phyloP scores from a whole-genome alignment of 2,113 vertebrate species.

The Loxodonta africana region DNA sequence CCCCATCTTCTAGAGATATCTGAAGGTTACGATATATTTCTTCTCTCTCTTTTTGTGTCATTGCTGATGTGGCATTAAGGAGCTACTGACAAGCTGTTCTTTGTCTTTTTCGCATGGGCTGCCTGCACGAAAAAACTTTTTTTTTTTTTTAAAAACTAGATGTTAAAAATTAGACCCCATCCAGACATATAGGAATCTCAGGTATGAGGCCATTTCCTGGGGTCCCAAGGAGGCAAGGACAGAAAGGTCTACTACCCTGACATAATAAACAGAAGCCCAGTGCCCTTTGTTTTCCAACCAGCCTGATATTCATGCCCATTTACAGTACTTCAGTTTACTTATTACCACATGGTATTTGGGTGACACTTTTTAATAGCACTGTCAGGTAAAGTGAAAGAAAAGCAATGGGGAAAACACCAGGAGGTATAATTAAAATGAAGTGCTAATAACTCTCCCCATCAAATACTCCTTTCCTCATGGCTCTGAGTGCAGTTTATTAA shows the following conservation, averaged over 20 bases:
- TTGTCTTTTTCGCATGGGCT: background rate
- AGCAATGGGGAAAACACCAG: constrained; percentile 54
- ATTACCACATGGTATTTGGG: constrained; percentile 64
- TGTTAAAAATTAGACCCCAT: background rate
- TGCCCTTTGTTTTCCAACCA: constrained; percentile 59
- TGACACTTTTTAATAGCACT: constrained; percentile 47
- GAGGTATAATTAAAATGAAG: constrained; percentile 76
- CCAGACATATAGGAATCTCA: constrained; percentile 9
- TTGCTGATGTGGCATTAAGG: background rate
- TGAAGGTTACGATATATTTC: background rate
- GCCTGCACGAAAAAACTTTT: background rate
- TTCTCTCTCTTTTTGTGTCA: background rate
- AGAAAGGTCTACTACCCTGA: background rate
- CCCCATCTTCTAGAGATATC: background rate
- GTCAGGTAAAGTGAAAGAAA: constrained; percentile 71
- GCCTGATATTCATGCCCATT: constrained; percentile 18
- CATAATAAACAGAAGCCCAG: constrained; percentile 35
- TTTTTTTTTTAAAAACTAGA: no score
- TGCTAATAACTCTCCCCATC: constrained; percentile 75
- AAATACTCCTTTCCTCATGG: background rate
- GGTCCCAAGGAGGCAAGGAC: background rate
- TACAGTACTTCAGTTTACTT: constrained; percentile 67
- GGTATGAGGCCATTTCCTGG: background rate
- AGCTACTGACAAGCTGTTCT: background rate
- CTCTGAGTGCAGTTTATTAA: constrained; percentile 59